These are phyloP conservation scores for Anoplophora glabripennis DNA, from an alignment of 1,140 invertebrate species.

Conservation along the genomic window DNA sequence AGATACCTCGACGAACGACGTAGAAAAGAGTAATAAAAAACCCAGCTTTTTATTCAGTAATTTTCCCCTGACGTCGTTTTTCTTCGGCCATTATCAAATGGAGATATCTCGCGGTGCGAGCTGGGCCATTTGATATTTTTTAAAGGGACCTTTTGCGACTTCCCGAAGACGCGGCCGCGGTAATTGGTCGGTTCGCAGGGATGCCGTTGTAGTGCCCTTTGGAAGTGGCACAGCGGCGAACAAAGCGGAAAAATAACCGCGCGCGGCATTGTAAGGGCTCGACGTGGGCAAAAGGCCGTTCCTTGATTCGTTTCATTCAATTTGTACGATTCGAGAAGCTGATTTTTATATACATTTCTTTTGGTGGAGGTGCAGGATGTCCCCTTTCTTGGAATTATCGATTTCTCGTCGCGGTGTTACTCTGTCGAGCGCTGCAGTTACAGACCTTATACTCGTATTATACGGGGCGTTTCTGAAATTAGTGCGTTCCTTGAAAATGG, in stretches of 20 bases:
- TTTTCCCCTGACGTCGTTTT: background rate
- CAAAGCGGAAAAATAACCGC: slow-evolving; percentile 18
- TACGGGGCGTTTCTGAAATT: no score
- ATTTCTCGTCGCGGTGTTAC: no score
- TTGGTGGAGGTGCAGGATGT: no score
- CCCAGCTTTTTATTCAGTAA: background rate
- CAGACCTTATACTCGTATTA: no score
- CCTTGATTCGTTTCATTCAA: slow-evolving; percentile 6
- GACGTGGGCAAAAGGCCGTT: slow-evolving; percentile 1
- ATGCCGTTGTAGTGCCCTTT: slow-evolving; percentile 14
- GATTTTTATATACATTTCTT: background rate
- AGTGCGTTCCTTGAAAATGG: no score
- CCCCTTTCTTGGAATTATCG: no score
- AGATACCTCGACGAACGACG: no score
- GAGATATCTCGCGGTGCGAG: no score
- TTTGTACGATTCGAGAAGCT: background rate
- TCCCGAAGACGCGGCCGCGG: background rate
- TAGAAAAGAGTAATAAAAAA: background rate
- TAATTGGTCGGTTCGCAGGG: slow-evolving; percentile 8
- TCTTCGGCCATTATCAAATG: background rate
- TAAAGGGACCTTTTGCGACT: slow-evolving; percentile 5
- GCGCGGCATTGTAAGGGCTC: slow-evolving; percentile 8
- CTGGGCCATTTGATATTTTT: slow-evolving; percentile 1
- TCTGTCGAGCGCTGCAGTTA: no score
- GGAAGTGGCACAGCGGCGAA: slow-evolving; percentile 16